phyloP scores from a whole-genome alignment of 1,140 invertebrate genomes.

The Acyrthosiphon pisum region DNA sequence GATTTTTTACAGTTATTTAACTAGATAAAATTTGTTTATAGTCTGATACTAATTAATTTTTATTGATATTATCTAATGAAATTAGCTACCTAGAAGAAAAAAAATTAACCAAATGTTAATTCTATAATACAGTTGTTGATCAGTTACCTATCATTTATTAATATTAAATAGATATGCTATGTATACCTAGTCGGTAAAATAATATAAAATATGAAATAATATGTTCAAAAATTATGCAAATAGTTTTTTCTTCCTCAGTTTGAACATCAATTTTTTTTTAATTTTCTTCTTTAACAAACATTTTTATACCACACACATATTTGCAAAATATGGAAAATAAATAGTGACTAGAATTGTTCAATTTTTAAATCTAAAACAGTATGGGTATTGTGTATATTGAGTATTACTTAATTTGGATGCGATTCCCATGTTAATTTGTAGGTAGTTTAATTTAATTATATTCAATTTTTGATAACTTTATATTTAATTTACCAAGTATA shows the following conservation, averaged over 20 bases:
- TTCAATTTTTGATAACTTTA: no score
- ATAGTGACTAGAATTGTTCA: no score
- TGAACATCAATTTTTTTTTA: not conserved
- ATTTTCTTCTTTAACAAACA: not conserved
- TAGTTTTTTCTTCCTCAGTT: not conserved
- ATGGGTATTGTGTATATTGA: no score
- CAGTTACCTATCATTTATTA: not conserved
- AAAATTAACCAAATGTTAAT: not conserved
- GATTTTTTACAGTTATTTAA: slow-evolving; percentile 35
- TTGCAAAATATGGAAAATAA: no score
- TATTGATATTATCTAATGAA: not conserved
- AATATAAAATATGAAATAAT: not conserved
- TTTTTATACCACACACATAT: no score
- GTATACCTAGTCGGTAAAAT: no score
- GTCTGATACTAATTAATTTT: not conserved
- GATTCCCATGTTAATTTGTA: no score
- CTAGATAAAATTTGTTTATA: not conserved
- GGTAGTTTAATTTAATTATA: no score
- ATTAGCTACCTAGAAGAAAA: not conserved
- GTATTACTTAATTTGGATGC: no score
- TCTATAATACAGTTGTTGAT: not conserved
- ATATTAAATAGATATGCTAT: not conserved
- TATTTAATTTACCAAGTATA: no score
- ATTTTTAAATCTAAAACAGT: no score
- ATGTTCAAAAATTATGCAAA: not conserved